A percentile compares a stretch with the other conserved stretches of the same genome.
Evolutionary conservation across 2,113 vertebrate species (phyloP).

Genomic region (Circaetus gallicus): DNA sequence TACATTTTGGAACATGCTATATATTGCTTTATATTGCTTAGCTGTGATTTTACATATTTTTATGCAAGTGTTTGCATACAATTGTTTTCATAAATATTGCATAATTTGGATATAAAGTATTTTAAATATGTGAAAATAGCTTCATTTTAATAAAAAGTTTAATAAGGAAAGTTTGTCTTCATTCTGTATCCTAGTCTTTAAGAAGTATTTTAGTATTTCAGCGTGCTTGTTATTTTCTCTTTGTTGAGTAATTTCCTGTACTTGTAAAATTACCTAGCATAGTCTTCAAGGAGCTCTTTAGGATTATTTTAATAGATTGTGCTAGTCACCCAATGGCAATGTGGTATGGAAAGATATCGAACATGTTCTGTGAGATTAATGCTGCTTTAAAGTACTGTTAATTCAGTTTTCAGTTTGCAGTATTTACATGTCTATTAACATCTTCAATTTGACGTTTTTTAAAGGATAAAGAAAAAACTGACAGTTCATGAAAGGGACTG

Average conservation of each 20-base stretch:
- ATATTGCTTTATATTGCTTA: constrained; percentile 45
- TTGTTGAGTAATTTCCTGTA: not conserved
- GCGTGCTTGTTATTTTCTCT: not conserved
- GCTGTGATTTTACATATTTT: constrained; percentile 63
- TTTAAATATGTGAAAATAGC: constrained; percentile 72
- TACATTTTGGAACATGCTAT: constrained; percentile 30
- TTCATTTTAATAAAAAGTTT: constrained; percentile 73
- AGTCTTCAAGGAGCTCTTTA: not conserved
- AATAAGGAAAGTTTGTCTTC: constrained; percentile 17
- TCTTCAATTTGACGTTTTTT: not conserved
- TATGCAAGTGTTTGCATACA: constrained; percentile 52
- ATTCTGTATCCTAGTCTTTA: not conserved
- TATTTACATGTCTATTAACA: not conserved
- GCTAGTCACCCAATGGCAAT: not conserved
- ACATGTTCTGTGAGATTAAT: not conserved
- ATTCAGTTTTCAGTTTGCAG: not conserved
- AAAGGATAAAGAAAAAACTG: not conserved
- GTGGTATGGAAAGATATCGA: not conserved
- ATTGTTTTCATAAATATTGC: constrained; percentile 58
- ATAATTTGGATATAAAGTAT: constrained; percentile 68
- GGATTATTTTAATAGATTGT: not conserved
- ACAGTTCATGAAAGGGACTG: not conserved
- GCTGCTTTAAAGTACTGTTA: not conserved
- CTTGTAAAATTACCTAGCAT: not conserved
- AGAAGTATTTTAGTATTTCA: not conserved